These are phyloP conservation scores for Elgonia sp. DNA, from an alignment of 2,888 invertebrate genomes.

Conservation along the genomic window DNA sequence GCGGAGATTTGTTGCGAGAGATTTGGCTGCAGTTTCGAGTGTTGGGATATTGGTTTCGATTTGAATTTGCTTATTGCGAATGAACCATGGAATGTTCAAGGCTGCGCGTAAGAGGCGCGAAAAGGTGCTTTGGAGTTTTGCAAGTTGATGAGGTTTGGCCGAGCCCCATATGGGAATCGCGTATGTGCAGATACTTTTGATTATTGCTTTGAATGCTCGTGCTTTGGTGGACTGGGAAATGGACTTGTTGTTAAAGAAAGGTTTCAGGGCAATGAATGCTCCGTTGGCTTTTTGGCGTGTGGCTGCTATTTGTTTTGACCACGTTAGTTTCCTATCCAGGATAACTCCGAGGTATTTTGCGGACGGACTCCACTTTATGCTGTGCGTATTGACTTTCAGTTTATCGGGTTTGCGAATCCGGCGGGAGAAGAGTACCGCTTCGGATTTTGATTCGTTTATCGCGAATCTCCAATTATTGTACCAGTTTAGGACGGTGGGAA, in stretches of 20 bases:
- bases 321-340: slow-evolving; percentile 47
- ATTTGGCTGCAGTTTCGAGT: neutral
- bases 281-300: slow-evolving; percentile 30
- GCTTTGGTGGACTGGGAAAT: slow-evolving; percentile 32
- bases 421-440: no score
- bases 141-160: neutral
- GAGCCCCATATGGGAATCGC: neutral
- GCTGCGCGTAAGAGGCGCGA: neutral
- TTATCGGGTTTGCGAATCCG: no score
- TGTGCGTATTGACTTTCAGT: no score
- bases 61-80: neutral
- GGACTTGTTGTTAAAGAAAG: slow-evolving; percentile 17
- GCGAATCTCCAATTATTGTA: no score
- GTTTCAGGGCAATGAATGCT: neutral
- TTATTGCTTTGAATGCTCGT: slow-evolving; percentile 58
- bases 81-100: neutral
- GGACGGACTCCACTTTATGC: slow-evolving; percentile 11
- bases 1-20: neutral
- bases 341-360: slow-evolving; percentile 53
- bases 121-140: neutral
- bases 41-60: neutral
- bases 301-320: slow-evolving; percentile 9
- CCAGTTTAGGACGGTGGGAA: no score
- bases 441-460: no score
- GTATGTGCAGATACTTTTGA: slow-evolving; percentile 40